phyloP scores from a whole-genome alignment of 2,797 vertebrate species.

The Euphonia xanthogaster region DNA sequence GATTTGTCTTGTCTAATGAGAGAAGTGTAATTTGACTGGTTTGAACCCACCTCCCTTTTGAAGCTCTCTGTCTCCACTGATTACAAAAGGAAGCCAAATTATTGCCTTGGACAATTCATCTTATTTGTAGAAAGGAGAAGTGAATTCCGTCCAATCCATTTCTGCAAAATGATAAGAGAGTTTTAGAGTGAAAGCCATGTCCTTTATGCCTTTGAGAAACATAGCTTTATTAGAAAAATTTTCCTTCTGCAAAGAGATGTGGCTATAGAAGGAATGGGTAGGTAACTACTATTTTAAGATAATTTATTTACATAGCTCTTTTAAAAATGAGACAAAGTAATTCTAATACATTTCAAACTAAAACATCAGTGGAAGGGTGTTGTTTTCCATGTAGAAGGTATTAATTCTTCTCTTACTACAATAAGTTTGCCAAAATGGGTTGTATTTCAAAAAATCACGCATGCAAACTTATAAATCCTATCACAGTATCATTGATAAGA shows the following conservation, averaged over 20 bases:
- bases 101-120: not conserved
- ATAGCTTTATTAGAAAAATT: not conserved
- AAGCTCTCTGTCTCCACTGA: not conserved
- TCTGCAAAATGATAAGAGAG: not conserved
- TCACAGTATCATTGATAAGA: not conserved
- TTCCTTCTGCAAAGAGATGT: not conserved
- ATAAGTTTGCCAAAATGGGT: not conserved
- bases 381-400: not conserved
- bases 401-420: not conserved
- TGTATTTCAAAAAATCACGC: not conserved
- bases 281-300: not conserved
- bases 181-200: not conserved
- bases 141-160: not conserved
- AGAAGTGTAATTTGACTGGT: not conserved
- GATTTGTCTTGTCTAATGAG: not conserved
- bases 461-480: not conserved
- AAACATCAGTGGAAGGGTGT: not conserved
- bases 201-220: not conserved
- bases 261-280: not conserved
- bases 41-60: not conserved
- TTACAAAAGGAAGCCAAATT: not conserved
- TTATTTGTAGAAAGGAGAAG: not conserved
- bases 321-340: not conserved
- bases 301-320: not conserved
- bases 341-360: not conserved